Percentiles rank a stretch among this genome's conserved stretches.
Evolutionary conservation across 2,113 vertebrate genomes (phyloP).

Genomic region (Sprattus sprattus): DNA sequence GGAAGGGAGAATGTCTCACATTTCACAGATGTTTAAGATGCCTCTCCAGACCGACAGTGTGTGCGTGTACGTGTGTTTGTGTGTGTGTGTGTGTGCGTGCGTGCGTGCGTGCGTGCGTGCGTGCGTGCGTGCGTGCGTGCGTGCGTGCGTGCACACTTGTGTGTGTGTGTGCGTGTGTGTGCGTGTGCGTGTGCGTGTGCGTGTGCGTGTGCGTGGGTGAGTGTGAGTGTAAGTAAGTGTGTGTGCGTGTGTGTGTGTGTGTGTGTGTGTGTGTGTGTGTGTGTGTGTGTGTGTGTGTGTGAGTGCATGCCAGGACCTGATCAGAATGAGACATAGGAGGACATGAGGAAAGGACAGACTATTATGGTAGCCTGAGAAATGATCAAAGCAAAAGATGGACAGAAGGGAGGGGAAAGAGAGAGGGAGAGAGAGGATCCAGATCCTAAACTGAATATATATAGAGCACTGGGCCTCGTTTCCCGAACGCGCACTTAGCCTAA

Average conservation of each 20-base stretch:
- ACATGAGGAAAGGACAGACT: not conserved
- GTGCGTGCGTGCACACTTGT: not conserved
- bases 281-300: not conserved
- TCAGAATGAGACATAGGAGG: not conserved
- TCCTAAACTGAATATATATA: no score
- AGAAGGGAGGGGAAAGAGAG: no score
- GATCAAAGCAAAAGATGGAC: no score
- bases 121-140: not conserved
- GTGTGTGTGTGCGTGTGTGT: not conserved
- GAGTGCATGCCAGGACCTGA: not conserved
- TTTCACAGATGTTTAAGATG: not conserved
- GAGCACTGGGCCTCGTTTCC: no score
- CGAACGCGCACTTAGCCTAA: no score
- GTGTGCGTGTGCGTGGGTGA: not conserved
- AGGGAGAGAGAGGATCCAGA: no score
- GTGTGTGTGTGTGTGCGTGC: constrained; percentile 10
- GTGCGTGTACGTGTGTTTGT: not conserved
- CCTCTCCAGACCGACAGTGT: not conserved
- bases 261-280: not conserved
- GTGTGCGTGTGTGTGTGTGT: not conserved
- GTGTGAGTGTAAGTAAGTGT: not conserved
- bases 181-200: not conserved
- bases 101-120: not conserved
- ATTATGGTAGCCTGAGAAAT: not conserved
- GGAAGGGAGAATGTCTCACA: no score